Percentiles rank a stretch among this genome's conserved stretches.
Conservation (phyloP, 2,113 vertebrate species). For the Origma solitaria region DNA sequence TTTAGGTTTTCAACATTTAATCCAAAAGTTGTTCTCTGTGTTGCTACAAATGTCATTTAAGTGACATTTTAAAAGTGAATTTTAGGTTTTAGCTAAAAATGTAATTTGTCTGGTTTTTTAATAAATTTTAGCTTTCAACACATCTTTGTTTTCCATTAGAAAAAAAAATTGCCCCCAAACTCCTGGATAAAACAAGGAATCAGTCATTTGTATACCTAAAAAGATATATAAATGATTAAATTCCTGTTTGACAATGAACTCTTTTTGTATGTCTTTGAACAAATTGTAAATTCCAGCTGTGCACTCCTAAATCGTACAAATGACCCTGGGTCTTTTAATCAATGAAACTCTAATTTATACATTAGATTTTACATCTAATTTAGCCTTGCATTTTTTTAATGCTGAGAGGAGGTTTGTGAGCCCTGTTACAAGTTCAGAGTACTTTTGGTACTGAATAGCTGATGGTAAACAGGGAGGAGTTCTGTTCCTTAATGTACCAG, state of each 20-base stretch:
- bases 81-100: background rate
- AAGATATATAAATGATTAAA: rapidly evolving
- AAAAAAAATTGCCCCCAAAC: background rate
- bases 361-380: no score
- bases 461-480: background rate
- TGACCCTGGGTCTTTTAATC: background rate
- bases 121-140: background rate
- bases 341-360: background rate
- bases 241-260: background rate
- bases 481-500: background rate
- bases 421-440: background rate
- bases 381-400: background rate
- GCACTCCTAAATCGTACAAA: background rate
- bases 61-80: background rate
- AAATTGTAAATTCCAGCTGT: background rate
- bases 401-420: background rate
- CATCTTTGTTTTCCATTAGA: background rate
- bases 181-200: background rate
- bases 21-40: background rate
- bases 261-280: background rate
- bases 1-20: background rate
- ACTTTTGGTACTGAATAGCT: background rate
- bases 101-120: rapidly evolving
- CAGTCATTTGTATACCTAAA: background rate
- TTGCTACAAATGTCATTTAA: background rate